Evolutionary conservation across 2,113 vertebrate genomes (phyloP), one percentile per base, ranked within the genome.

Genomic region (Thamnaconus septentrionalis): DNA sequence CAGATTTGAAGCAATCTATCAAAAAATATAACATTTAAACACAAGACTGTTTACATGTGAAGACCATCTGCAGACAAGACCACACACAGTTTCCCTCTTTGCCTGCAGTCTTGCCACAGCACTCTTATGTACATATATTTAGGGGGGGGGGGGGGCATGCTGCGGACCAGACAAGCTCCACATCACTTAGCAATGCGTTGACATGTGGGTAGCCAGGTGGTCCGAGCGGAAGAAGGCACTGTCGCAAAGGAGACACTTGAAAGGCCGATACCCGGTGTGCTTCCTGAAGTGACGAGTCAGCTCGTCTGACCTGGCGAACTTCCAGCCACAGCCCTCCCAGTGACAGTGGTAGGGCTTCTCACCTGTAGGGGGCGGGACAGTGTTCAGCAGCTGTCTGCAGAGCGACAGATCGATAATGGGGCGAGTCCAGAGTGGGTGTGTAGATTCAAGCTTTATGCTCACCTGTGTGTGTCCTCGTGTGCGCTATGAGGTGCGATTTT

Each of bases 181-280:
- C 18, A 2, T 31, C 18, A 31, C 2, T 31, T 31, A 97, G 93
- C 95, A 92, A 84, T 97, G 95, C 79, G 95, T 91, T 91, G 96
- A 96, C 95, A 97, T 97, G 87, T 97, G 95, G 57, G 96, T 92
- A n/a, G 95, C 95, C 1, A 97, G 85, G 79, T 96, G 95, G 73
- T 96, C 95, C 0, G 94, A 96, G 10, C 95, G 91, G 53, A 95
- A 97, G 86, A 97, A 97, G 0, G 95, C 94, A 4, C 95, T 83
- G 66, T 96, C 95, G 3, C 95, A 97, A 66, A 96, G 91, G 76
- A 95, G 93, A 56, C 95, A 95, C 88, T 95, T 94, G 64, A 96
- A 96, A 0, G 95, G 95, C 46, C 95, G 77, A 80, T 95, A 93
- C 9, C 95, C 95, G 0, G 95, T 97, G 91, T 97, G 95, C 75